These are phyloP conservation scores for Agrotis segetum DNA, from an alignment of 2,888 invertebrate genomes.

Conservation along the genomic window DNA sequence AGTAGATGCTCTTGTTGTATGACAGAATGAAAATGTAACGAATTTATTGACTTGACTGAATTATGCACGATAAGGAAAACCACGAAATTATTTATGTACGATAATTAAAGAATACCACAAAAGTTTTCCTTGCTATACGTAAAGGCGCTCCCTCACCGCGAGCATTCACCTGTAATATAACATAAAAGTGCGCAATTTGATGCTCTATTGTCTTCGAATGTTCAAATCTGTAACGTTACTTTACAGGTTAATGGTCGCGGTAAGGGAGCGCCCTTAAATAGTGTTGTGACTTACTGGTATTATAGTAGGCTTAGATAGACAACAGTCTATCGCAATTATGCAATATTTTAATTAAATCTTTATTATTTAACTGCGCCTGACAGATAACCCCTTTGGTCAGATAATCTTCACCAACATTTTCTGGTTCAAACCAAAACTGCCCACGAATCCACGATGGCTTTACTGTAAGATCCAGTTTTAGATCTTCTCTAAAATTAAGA, in stretches of 20 bases:
- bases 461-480: conserved; percentile 10
- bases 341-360: conserved; percentile 18
- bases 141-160: no score
- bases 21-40: conserved; percentile 43
- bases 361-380: conserved; percentile 7
- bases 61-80: no score
- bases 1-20: conserved; percentile 34
- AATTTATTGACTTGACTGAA: conserved; percentile 18
- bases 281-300: background rate
- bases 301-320: background rate
- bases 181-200: no score
- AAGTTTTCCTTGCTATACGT: conserved; percentile 12
- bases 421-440: conserved; percentile 24
- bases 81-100: background rate
- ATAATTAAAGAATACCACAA: conserved; percentile 11
- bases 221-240: no score
- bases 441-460: background rate
- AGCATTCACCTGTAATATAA: no score
- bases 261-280: no score
- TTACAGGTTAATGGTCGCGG: no score
- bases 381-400: conserved; percentile 28
- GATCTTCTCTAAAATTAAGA: conserved; percentile 1
- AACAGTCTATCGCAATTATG: conserved; percentile 26
- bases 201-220: no score
- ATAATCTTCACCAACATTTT: conserved; percentile 21